Evolutionary conservation across 2,113 vertebrate species (phyloP).

Genomic region (Leptosomus discolor): DNA sequence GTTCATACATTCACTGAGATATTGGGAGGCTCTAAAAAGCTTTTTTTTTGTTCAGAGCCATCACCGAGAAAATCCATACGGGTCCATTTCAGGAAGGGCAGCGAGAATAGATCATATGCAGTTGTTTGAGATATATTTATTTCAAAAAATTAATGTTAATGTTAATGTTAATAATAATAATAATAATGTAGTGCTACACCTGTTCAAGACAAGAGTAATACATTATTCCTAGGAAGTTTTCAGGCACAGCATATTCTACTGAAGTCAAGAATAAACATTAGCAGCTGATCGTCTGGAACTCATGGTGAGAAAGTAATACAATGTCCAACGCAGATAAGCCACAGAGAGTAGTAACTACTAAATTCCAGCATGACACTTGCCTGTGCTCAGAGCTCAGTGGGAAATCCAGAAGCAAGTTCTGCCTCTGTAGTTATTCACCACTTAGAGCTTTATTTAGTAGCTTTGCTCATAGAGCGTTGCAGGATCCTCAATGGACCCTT

Average conservation of each 20-base stretch:
- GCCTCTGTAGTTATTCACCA: neutral
- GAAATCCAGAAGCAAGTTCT: neutral
- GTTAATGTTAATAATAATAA: neutral
- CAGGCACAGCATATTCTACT: neutral
- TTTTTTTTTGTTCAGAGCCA: neutral
- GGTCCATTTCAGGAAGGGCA: neutral
- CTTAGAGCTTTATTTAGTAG: neutral
- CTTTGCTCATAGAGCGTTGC: neutral
- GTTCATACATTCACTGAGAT: neutral
- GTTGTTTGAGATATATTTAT: neutral
- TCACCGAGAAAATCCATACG: neutral
- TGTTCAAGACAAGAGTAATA: neutral
- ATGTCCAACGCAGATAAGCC: neutral
- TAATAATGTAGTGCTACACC: rapidly evolving
- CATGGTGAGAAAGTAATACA: neutral
- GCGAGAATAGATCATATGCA: neutral
- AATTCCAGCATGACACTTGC: neutral
- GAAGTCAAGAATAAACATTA: neutral
- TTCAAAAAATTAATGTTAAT: too few species aligned
- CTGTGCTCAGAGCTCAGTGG: neutral
- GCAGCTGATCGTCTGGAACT: neutral
- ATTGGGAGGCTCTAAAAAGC: neutral
- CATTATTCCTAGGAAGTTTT: neutral
- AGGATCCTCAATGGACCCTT: neutral
- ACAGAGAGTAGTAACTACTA: neutral